These are phyloP conservation scores for Malachius bipustulatus DNA, from an alignment of 2,888 invertebrate species.

Conservation along the genomic window DNA sequence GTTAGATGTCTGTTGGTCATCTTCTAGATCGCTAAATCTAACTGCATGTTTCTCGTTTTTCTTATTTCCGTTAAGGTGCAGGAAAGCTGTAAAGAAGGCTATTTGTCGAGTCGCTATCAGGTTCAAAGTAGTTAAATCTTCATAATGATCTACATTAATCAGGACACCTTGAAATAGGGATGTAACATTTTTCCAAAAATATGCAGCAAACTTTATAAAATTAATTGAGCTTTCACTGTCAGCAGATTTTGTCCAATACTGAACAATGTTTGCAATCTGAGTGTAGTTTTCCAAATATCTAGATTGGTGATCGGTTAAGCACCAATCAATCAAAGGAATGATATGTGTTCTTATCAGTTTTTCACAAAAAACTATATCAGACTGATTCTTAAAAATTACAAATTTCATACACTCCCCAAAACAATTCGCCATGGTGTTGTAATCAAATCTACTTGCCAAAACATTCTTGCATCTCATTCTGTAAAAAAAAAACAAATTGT, in stretches of 20 bases:
- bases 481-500: no score
- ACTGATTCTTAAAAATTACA: conserved; percentile 42
- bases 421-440: no score
- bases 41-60: conserved; percentile 29
- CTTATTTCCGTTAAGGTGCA: conserved; percentile 34
- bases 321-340: conserved; percentile 39
- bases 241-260: conserved; percentile 44
- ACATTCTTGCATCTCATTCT: no score
- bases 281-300: conserved; percentile 39
- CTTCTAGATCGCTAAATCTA: conserved; percentile 8
- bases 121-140: conserved; percentile 18
- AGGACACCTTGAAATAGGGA: conserved; percentile 28
- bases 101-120: conserved; percentile 33
- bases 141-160: conserved; percentile 21
- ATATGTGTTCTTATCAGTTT: conserved; percentile 36
- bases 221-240: conserved; percentile 15
- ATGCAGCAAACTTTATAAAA: conserved; percentile 27
- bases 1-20: no score
- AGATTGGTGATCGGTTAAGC: conserved; percentile 34
- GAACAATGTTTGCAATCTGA: conserved; percentile 40
- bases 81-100: conserved; percentile 39
- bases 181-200: conserved; percentile 36
- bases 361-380: conserved; percentile 35
- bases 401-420: no score
- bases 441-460: no score